phyloP scores from a whole-genome alignment of 2,888 invertebrate species.

The Apamea crenata region DNA sequence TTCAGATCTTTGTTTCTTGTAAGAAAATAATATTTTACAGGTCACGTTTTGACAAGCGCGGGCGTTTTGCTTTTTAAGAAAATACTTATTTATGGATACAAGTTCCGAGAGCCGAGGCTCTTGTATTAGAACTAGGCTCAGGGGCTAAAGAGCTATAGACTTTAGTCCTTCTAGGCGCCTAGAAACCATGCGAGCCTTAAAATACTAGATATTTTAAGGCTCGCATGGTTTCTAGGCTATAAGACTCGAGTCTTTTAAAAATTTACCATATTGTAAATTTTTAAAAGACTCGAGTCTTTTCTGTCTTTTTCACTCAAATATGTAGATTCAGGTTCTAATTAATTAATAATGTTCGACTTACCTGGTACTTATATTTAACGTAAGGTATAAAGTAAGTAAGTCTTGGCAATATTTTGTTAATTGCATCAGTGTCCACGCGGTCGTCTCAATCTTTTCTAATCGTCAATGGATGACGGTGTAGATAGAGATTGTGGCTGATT shows the following conservation, averaged over 20 bases:
- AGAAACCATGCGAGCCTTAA: neutral
- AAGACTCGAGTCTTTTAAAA: neutral
- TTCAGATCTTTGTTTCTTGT: neutral
- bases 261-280: too few species aligned
- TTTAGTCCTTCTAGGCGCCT: neutral
- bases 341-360: neutral
- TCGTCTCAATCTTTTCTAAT: neutral
- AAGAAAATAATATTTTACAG: neutral
- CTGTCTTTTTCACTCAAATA: neutral
- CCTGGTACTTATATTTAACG: neutral
- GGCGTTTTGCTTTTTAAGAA: neutral
- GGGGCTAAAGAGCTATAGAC: neutral
- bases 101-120: neutral
- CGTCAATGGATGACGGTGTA: neutral
- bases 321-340: neutral
- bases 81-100: neutral
- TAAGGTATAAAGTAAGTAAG: neutral
- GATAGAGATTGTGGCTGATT: neutral
- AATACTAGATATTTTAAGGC: too few species aligned
- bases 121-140: neutral
- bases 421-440: neutral
- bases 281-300: neutral
- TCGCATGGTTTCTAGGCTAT: too few species aligned
- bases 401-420: neutral
- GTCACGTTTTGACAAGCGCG: neutral